phyloP scores from a whole-genome alignment of 2,113 vertebrate species.

The Sebastes schlegelii region DNA sequence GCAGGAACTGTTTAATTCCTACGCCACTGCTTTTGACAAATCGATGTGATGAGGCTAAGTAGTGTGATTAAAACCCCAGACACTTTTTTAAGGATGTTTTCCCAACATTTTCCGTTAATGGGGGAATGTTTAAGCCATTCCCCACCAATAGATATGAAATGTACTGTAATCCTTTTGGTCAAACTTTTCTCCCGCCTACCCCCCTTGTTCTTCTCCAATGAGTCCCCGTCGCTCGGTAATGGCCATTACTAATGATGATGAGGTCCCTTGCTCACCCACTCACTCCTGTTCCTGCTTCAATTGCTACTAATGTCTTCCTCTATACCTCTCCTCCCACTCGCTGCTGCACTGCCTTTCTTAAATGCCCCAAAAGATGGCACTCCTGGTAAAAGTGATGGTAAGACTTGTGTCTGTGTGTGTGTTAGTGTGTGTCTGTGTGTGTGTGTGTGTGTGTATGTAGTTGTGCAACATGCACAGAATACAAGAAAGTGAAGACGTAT shows the following conservation, averaged over 20 bases:
- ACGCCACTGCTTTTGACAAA: constrained; percentile 32
- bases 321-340: constrained; percentile 87
- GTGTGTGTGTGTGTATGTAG: constrained; percentile 83
- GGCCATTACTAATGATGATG: constrained; percentile 43
- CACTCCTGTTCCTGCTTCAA: constrained; percentile 51
- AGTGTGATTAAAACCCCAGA: background rate
- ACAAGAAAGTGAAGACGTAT: background rate
- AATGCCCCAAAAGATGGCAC: constrained; percentile 96
- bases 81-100: constrained; percentile 15
- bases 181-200: background rate
- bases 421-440: background rate
- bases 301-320: constrained; percentile 72
- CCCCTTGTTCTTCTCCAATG: constrained; percentile 6
- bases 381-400: constrained; percentile 96
- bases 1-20: constrained; percentile 65
- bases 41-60: constrained; percentile 14
- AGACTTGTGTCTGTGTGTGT: constrained; percentile 78
- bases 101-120: constrained; percentile 10
- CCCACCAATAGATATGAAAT: background rate
- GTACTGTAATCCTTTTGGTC: constrained; percentile 9
- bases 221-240: constrained; percentile 1
- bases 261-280: constrained; percentile 47
- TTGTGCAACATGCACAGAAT: constrained; percentile 7
- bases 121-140: background rate
- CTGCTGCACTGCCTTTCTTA: constrained; percentile 86